Conservation (phyloP, 1,140 invertebrate species). For the Octopus sinensis region DNA sequence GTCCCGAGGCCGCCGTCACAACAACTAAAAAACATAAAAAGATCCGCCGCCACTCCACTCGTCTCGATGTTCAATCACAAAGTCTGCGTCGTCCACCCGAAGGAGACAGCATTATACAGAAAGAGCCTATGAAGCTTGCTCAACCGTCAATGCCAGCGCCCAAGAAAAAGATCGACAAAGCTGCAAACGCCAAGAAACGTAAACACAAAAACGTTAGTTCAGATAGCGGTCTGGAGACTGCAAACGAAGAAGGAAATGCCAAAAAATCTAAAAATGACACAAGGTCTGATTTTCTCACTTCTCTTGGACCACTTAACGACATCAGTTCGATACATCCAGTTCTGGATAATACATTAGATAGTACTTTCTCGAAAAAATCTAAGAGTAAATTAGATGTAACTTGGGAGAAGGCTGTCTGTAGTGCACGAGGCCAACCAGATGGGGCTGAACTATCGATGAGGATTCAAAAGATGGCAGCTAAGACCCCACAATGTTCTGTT, state of each 20-base stretch:
- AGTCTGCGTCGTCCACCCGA: constrained; percentile 42
- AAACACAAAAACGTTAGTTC: neutral
- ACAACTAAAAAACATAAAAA: neutral
- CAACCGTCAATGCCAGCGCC: neutral
- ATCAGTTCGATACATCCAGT: constrained; percentile 48
- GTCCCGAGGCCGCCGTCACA: neutral
- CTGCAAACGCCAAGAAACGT: neutral
- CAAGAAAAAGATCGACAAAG: neutral
- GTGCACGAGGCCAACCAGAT: constrained; percentile 51
- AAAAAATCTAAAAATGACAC: neutral
- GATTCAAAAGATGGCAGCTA: constrained; percentile 25
- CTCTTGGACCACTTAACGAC: constrained; percentile 44
- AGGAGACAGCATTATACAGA: constrained; percentile 42
- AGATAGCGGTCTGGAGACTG: neutral
- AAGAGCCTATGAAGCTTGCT: constrained; percentile 16
- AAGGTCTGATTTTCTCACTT: neutral
- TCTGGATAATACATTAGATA: constrained; percentile 37
- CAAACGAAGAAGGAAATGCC: neutral
- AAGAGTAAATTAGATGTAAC: constrained; percentile 37
- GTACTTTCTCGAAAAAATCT: constrained; percentile 33
- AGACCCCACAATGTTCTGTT: constrained; percentile 21
- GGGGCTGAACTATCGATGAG: constrained; percentile 37
- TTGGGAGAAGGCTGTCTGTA: constrained; percentile 48
- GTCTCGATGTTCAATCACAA: neutral
- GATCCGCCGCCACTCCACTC: neutral